Base-by-base conservation (phyloP, 23 tunicate species). In the Phallusia fumigata region DNA sequence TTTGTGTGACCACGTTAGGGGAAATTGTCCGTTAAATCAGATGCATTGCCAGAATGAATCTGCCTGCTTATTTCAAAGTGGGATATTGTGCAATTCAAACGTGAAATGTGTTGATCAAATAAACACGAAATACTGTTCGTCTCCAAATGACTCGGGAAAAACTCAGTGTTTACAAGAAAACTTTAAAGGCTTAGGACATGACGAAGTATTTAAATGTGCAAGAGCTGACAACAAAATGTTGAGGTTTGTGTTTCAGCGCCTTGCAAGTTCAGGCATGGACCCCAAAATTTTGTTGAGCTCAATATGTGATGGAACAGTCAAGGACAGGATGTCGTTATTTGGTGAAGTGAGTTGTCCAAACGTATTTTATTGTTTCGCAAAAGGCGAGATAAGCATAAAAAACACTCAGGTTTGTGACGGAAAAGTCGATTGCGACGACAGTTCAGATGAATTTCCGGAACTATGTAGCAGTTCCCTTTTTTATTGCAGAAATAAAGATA, bases 341-440 rank as follows among this genome's bases (percentile, higher is more conserved):
- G 28, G 28, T 1, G 69, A 58, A 58, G 5, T 58, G 26, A 21
- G 13, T 24, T 58, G 69, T 58, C 16, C 69, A 58, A 58, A 58
- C 16, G 3, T 58, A 3, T 22, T 58, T 58, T 21, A 24, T 58
- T 58, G 69, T 58, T 58, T 58, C 28, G 1, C 26, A 22, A 58
- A 58, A 24, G 69, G 69, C 1, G 16, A 58, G 69, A 58, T 58
- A 3, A 58, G 13, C 28, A 58, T 58, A 22, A 24, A 22, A 22
- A 58, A 24, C 28, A 24, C 26, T 58, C 69, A 24, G 28, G 69
- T 58, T 21, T 58, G 69, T 16, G 69, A 58, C 69, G 69, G 69
- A 58, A 58, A 58, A 58, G 28, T 58, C 69, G 69, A 58, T 24
- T 58, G 69, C 16, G 69, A 58, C 69, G 69, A 58, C 69, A 13